Conservation (phyloP, 2,113 vertebrate species). For the Caracal caracal region DNA sequence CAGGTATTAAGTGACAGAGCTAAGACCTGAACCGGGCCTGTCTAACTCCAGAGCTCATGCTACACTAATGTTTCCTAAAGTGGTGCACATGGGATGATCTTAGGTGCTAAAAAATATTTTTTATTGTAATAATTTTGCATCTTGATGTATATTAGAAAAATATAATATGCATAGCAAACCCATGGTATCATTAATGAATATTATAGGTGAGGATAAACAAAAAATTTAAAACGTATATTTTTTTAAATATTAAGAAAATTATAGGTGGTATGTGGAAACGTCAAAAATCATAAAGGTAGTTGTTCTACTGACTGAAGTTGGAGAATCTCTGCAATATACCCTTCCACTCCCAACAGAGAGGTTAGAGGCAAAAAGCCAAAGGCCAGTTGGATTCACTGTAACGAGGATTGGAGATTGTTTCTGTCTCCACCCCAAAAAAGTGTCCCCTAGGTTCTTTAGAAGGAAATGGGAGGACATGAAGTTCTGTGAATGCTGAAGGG, state of each 20-base stretch:
- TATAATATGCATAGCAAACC: neutral
- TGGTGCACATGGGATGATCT: neutral
- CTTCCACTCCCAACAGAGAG: neutral
- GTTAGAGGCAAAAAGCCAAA: neutral
- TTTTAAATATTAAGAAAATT: slow-evolving; percentile 17
- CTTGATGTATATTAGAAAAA: slow-evolving; percentile 35
- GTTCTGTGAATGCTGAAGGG: neutral
- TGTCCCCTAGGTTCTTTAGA: neutral
- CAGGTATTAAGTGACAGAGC: neutral
- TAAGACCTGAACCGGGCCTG: neutral
- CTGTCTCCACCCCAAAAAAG: neutral
- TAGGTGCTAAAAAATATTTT: neutral
- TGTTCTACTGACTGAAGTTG: neutral
- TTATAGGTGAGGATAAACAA: neutral
- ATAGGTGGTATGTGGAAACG: neutral
- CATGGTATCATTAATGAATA: neutral
- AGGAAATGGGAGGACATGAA: slow-evolving; percentile 40
- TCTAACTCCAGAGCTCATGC: neutral
- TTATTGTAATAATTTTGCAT: neutral
- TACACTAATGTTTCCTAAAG: neutral
- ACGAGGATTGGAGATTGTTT: neutral
- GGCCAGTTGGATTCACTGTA: neutral
- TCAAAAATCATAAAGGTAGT: neutral
- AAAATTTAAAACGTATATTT: neutral
- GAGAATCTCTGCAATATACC: neutral